phyloP scores from a whole-genome alignment of 2,888 invertebrate genomes.

The Malachius bipustulatus region DNA sequence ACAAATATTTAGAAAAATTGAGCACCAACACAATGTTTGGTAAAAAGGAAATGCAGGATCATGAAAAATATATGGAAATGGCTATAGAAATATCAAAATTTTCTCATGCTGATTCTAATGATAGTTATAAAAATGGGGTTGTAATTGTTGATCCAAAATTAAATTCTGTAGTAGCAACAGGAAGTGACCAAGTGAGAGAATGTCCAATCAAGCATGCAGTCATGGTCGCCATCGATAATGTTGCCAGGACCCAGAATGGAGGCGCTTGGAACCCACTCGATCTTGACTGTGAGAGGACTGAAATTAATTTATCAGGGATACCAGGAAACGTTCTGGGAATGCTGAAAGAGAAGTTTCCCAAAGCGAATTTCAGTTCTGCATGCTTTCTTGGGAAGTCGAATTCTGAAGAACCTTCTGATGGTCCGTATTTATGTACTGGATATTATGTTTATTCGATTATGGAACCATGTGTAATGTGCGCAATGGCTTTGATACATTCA shows the following conservation, averaged over 20 bases:
- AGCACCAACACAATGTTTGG: slow-evolving; percentile 49
- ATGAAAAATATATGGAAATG: slow-evolving; percentile 47
- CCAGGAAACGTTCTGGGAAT: slow-evolving; percentile 16
- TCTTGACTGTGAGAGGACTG: slow-evolving; percentile 6
- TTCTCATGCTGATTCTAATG: slow-evolving; percentile 18
- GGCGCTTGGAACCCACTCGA: slow-evolving; percentile 47
- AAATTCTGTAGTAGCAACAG: slow-evolving; percentile 54
- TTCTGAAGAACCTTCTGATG: slow-evolving; percentile 33
- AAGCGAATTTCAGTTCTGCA: slow-evolving; percentile 41
- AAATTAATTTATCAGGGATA: background rate
- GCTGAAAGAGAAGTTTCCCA: slow-evolving; percentile 33
- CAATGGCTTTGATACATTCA: slow-evolving; percentile 92
- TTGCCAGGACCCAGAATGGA: slow-evolving; percentile 71
- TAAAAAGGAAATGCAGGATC: slow-evolving; percentile 39
- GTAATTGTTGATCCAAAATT: slow-evolving; percentile 64
- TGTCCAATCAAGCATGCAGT: slow-evolving; percentile 73
- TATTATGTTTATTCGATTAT: slow-evolving; percentile 70
- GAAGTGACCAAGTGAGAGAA: slow-evolving; percentile 43
- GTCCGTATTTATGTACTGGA: slow-evolving; percentile 77
- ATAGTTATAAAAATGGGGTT: slow-evolving; percentile 36
- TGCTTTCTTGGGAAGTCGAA: slow-evolving; percentile 33
- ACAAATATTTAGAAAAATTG: slow-evolving; percentile 58
- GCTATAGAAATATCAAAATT: slow-evolving; percentile 43
- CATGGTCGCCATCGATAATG: slow-evolving; percentile 77
- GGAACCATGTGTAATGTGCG: slow-evolving; percentile 91